Evolutionary conservation across 1,140 invertebrate species (phyloP).

Genomic region (Zaprionus tsacasi): DNA sequence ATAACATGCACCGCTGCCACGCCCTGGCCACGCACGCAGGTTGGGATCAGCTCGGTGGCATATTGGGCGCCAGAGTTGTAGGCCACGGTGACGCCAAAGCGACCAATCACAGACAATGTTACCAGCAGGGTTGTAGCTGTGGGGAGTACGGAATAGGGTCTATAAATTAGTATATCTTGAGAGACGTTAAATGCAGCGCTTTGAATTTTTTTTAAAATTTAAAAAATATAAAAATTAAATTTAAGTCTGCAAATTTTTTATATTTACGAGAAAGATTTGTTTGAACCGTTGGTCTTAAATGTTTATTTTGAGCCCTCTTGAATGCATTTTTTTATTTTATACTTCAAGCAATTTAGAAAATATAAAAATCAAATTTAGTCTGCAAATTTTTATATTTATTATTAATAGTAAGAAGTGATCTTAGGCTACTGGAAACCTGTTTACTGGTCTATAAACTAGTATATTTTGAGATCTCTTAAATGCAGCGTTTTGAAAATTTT

Average conservation of each 20-base stretch:
- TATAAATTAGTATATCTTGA: background rate
- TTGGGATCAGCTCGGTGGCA: constrained; percentile 88
- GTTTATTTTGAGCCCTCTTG: too few relatives aligned
- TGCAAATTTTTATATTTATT: background rate
- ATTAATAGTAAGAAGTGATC: background rate
- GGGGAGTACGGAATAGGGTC: background rate
- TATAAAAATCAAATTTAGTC: background rate
- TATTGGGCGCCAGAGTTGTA: constrained; percentile 88
- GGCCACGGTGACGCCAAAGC: constrained; percentile 87
- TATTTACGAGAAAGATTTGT: too few relatives aligned
- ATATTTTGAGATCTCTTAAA: too few relatives aligned
- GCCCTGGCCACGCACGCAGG: constrained; percentile 87
- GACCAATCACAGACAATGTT: constrained; percentile 85
- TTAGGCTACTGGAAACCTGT: background rate
- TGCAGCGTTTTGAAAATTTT: too few relatives aligned
- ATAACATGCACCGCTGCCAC: constrained; percentile 86
- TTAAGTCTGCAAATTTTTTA: background rate
- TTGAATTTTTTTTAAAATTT: background rate
- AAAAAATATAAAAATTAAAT: background rate
- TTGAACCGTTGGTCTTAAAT: too few relatives aligned
- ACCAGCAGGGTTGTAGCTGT: constrained; percentile 62
- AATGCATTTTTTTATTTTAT: too few relatives aligned
- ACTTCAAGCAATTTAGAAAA: background rate
- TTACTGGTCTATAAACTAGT: background rate
- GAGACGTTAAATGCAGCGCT: too few relatives aligned